phyloP scores from a whole-genome alignment of 2,888 invertebrate genomes.

The Agapostemon virescens region DNA sequence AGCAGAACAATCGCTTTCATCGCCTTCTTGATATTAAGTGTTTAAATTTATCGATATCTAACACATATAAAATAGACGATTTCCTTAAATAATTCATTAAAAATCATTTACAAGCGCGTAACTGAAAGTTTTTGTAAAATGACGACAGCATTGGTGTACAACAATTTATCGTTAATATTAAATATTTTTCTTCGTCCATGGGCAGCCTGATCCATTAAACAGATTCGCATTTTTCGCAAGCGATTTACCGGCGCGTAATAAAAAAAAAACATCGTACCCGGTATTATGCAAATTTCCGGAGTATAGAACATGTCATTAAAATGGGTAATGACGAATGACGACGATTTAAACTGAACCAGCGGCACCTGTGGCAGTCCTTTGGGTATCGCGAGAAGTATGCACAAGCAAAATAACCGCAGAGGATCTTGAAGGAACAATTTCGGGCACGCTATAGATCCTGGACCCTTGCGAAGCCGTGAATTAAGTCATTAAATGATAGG shows the following conservation, averaged over 20 bases:
- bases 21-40: too few species aligned
- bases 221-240: slow-evolving; percentile 32
- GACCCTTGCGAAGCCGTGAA: neutral
- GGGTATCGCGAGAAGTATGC: neutral
- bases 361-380: slow-evolving; percentile 28
- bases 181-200: neutral
- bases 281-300: slow-evolving; percentile 56
- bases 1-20: too few species aligned
- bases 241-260: neutral
- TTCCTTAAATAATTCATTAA: neutral
- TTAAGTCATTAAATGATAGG: slow-evolving; percentile 24
- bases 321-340: slow-evolving; percentile 31
- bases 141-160: neutral
- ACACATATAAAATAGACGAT: too few species aligned
- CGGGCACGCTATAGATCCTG: neutral
- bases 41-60: too few species aligned
- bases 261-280: slow-evolving; percentile 18
- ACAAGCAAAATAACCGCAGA: neutral
- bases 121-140: neutral
- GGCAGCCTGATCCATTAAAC: slow-evolving; percentile 18
- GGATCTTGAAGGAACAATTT: neutral
- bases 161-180: neutral
- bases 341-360: slow-evolving; percentile 47
- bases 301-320: slow-evolving; percentile 39
- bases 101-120: neutral